Base-by-base conservation (phyloP, 2,797 vertebrate genomes). In the Trematomus bernacchii region DNA sequence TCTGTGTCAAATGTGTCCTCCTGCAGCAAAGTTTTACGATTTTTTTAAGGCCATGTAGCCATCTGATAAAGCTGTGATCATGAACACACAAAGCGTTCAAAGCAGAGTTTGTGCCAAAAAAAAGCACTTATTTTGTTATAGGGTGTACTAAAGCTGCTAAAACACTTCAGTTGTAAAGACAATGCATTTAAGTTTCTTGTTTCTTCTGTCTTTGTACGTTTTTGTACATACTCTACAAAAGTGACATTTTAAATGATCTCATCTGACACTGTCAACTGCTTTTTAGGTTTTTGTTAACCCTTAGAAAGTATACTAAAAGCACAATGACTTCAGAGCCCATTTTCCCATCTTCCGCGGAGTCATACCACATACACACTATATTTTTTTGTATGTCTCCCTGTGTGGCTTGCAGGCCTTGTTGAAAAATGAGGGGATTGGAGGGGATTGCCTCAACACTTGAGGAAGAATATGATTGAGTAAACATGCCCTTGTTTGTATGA, bases 401-500 rank as follows among this genome's bases (percentile, higher is more conserved):
- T 89, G 75, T 62, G 76, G 76, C 77, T 85, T 84, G 66, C 70
- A 67, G 76, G 80, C 68, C 69, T 84, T 87, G 83, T 83, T 84
- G 74, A 77, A 77, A 86, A 86, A 81, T 89, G 85, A 80, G 68
- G 50, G 71, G 40, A 65, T 65, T 59, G 66, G 73, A 75, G 65
- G 83, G 73, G 77, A 86, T 84, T 72, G 52, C 62, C 77, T 90
- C 82, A 60, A 77, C 79, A 75, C 62, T 59, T 50, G 62, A 46
- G 79, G 75, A 76, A 84, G 87, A 83, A 84, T 66, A 79, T 84
- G 81, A 80, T 83, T 81, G 85, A 88, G 76, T 87, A 89, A 81
- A 90, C 73, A 85, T 82, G 86, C 89, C 78, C 73, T 85, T 92
- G 87, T 94, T 93, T 94, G 91, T 94, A 93, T 87, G 80, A 84